These are phyloP conservation scores for Laticauda colubrina DNA, from an alignment of 2,113 vertebrate species.

Conservation along the genomic window DNA sequence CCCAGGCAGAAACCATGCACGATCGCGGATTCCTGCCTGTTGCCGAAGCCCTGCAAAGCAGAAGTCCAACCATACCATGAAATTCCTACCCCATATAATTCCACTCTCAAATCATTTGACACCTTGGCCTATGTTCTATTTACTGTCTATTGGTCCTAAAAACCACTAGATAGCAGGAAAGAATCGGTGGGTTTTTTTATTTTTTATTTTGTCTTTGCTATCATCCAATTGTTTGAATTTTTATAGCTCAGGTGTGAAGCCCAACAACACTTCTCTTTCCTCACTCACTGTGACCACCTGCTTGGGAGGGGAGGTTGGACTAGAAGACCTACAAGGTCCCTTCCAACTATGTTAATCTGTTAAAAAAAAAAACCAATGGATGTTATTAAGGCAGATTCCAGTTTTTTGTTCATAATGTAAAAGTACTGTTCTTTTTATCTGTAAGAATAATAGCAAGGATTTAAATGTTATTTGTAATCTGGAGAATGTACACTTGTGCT, in stretches of 20 bases:
- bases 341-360: no score
- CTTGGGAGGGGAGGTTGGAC: no score
- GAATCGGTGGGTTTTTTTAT: not conserved
- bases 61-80: no score
- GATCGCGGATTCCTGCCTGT: no score
- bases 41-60: no score
- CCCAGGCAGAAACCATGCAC: no score
- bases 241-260: not conserved
- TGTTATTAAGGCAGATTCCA: not conserved
- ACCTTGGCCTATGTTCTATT: conserved; percentile 27
- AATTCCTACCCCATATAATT: not conserved
- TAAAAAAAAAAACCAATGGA: not conserved
- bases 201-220: not conserved
- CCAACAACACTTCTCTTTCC: not conserved
- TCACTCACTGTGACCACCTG: not conserved
- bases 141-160: not conserved
- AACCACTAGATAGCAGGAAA: not conserved
- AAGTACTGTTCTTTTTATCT: conserved; percentile 45
- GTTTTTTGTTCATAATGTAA: conserved; percentile 12
- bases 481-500: conserved; percentile 38
- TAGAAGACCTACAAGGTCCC: no score
- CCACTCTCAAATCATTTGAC: conserved; percentile 42
- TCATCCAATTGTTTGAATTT: not conserved
- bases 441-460: conserved; percentile 43
- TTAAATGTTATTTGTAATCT: conserved; percentile 39